Conservation (phyloP, 30 jellyfish, hydroid and myxozoan genomes). For the Cassiopea andromeda region DNA sequence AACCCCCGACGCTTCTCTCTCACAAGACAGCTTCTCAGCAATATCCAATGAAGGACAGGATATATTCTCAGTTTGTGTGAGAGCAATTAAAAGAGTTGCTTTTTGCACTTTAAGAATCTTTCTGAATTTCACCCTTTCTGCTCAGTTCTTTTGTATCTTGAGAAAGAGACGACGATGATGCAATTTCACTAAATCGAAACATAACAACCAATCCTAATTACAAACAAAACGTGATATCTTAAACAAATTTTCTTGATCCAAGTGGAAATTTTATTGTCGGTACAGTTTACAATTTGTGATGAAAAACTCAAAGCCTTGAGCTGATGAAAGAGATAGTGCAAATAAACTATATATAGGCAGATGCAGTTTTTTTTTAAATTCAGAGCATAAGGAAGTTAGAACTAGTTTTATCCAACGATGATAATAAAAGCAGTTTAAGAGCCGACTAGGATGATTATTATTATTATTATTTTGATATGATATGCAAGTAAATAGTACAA, state of each 20-base stretch:
- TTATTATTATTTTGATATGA: no score
- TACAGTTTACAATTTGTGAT: no score
- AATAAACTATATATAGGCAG: no score
- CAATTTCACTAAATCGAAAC: neutral
- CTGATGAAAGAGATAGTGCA: no score
- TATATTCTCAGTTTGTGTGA: neutral
- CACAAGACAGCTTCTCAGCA: neutral
- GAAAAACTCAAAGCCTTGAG: no score
- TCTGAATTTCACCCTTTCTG: neutral
- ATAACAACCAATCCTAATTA: neutral
- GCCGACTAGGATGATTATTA: no score
- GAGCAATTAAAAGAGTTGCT: neutral
- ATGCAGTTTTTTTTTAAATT: no score
- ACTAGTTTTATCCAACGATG: no score
- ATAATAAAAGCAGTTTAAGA: no score
- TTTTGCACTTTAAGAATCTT: neutral
- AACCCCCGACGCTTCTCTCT: neutral
- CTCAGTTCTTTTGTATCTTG: neutral
- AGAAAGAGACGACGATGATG: neutral
- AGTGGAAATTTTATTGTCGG: neutral
- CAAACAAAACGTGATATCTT: neutral
- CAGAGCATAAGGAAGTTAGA: no score
- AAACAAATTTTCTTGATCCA: neutral
- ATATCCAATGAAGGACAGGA: neutral
- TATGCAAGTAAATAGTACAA: no score